Conservation (phyloP, 1,140 invertebrate species). For the Hypothenemus hampei region DNA sequence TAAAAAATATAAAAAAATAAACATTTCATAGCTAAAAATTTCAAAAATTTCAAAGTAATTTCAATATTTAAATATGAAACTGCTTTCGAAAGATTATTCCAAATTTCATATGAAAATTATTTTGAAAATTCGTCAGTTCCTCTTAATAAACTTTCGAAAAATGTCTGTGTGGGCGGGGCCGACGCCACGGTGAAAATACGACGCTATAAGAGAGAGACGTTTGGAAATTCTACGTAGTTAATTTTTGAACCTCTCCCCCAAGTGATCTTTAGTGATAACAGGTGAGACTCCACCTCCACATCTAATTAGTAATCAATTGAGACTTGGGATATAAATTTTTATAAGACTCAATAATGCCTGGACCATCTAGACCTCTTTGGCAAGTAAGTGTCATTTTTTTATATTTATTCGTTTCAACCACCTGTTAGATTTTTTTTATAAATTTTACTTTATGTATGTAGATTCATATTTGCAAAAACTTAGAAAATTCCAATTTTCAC, state of each 20-base stretch:
- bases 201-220: slow-evolving; percentile 37
- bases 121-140: slow-evolving; percentile 3
- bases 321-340: slow-evolving; percentile 1
- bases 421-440: background rate
- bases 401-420: background rate
- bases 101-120: background rate
- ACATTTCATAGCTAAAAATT: background rate
- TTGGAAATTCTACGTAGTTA: slow-evolving; percentile 36
- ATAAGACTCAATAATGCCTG: slow-evolving; percentile 35
- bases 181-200: slow-evolving; percentile 38
- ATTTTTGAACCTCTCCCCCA: slow-evolving; percentile 26
- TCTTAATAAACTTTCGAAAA: slow-evolving; percentile 16
- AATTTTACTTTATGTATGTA: background rate
- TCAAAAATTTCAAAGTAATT: background rate
- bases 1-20: background rate
- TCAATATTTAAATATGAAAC: background rate
- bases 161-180: slow-evolving; percentile 26
- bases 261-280: slow-evolving; percentile 27
- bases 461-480: background rate
- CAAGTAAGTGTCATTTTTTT: slow-evolving; percentile 36
- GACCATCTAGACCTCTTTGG: slow-evolving; percentile 44
- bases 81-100: background rate
- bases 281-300: slow-evolving; percentile 20
- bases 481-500: too few species aligned
- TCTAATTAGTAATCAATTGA: slow-evolving; percentile 10